Percentiles rank a stretch among this genome's conserved stretches.
These are phyloP conservation scores for Xyrichtys novacula DNA, from an alignment of 2,797 vertebrate species.

Conservation along the genomic window DNA sequence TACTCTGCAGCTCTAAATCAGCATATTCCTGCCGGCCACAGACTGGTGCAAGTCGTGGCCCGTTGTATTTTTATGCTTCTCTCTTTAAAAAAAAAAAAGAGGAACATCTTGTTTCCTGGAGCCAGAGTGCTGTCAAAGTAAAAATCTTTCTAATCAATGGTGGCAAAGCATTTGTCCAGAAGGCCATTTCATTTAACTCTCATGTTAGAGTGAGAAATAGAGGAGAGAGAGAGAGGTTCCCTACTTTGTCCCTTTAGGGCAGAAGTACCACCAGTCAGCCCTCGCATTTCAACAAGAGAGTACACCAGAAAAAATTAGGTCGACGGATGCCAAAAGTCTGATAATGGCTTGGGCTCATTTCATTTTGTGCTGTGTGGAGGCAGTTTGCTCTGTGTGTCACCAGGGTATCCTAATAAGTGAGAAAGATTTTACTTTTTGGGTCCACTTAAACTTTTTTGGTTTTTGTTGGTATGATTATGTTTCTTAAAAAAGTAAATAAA, in stretches of 20 bases:
- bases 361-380: conserved; percentile 12
- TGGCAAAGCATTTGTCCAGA: conserved; percentile 38
- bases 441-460: not conserved
- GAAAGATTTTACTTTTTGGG: conserved; percentile 11
- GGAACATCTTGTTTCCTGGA: conserved; percentile 9
- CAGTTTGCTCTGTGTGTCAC: not conserved
- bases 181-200: conserved; percentile 32
- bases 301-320: conserved; percentile 10
- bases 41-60: conserved; percentile 12
- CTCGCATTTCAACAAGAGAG: conserved; percentile 29
- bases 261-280: conserved; percentile 22
- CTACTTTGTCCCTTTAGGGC: conserved; percentile 20
- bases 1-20: conserved; percentile 23
- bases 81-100: conserved; percentile 3
- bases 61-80: conserved; percentile 15
- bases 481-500: no score
- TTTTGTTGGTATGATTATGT: no score
- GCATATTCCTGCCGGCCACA: conserved; percentile 5
- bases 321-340: conserved; percentile 23
- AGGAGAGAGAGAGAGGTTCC: conserved; percentile 4
- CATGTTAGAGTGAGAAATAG: conserved; percentile 30
- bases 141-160: conserved; percentile 25
- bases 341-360: conserved; percentile 21
- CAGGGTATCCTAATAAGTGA: conserved; percentile 1
- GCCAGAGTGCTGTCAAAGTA: conserved; percentile 25